Percentiles rank a stretch among this genome's conserved stretches.
These are phyloP conservation scores for Hirudo medicinalis DNA, from an alignment of 1,140 invertebrate species.

Conservation along the genomic window DNA sequence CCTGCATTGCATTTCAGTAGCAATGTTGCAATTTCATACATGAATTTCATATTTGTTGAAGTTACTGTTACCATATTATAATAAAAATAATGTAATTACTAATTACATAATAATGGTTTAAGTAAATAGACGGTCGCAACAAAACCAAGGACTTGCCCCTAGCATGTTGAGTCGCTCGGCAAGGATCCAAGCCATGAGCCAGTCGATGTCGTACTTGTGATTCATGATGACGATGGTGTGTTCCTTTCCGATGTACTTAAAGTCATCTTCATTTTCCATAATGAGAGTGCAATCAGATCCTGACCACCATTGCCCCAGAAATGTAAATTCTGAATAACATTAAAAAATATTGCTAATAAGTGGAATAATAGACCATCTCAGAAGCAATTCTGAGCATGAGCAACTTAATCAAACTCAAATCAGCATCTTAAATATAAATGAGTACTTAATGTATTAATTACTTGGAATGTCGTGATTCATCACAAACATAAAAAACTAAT, in stretches of 20 bases:
- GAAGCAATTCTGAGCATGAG: neutral
- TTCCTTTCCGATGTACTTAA: conserved; percentile 69
- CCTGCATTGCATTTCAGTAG: conserved; percentile 50
- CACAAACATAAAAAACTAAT: conserved; percentile 17
- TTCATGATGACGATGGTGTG: conserved; percentile 84
- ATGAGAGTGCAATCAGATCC: conserved; percentile 58
- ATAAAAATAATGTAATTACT: too few species aligned
- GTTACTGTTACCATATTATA: too few species aligned
- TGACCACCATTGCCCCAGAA: conserved; percentile 84
- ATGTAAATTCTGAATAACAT: conserved; percentile 65
- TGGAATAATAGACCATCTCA: neutral
- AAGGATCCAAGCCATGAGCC: conserved; percentile 44
- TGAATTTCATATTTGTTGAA: too few species aligned
- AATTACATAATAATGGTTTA: neutral
- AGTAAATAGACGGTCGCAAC: neutral
- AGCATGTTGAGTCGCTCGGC: conserved; percentile 35
- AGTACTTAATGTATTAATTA: neutral
- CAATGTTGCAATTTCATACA: neutral
- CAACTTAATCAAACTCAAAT: neutral
- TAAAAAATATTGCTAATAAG: conserved; percentile 12
- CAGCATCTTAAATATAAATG: conserved; percentile 12
- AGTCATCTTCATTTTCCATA: conserved; percentile 60
- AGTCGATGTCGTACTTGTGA: conserved; percentile 87
- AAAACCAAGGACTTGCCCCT: conserved; percentile 28
- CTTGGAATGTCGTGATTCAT: conserved; percentile 2